Evolutionary conservation across 1,140 invertebrate genomes (phyloP).

Genomic region (Capitella teleta): DNA sequence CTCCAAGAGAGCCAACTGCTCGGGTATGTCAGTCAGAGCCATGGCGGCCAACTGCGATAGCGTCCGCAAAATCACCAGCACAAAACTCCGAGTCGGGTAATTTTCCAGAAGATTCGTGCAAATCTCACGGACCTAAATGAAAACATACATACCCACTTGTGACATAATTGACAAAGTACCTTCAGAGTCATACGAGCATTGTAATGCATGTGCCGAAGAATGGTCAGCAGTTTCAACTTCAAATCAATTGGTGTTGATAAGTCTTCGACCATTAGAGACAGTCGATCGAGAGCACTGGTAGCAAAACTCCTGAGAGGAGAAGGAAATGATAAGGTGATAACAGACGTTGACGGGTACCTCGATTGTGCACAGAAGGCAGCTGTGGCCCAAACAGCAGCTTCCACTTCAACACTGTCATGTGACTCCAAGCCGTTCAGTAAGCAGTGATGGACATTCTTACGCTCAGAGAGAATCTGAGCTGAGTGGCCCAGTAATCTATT

Average conservation of each 20-base stretch:
- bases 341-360: constrained; percentile 47
- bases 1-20: constrained; percentile 55
- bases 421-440: constrained; percentile 84
- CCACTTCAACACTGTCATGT: constrained; percentile 86
- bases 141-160: neutral
- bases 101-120: constrained; percentile 70
- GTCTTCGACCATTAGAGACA: constrained; percentile 88
- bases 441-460: constrained; percentile 88
- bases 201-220: constrained; percentile 88
- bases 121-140: constrained; percentile 54
- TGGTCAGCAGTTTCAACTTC: constrained; percentile 79
- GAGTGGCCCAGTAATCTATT: constrained; percentile 63
- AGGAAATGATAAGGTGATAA: neutral
- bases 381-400: constrained; percentile 90
- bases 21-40: constrained; percentile 80
- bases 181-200: constrained; percentile 70
- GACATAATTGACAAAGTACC: constrained; percentile 45
- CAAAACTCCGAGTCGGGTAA: constrained; percentile 76
- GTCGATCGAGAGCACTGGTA: constrained; percentile 89
- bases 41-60: constrained; percentile 75
- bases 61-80: constrained; percentile 72
- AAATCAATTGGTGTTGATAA: constrained; percentile 80
- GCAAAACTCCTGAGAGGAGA: constrained; percentile 67
- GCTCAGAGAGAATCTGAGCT: constrained; percentile 81
- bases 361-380: constrained; percentile 85